These are phyloP conservation scores for Canis aureus DNA, from an alignment of 2,113 vertebrate genomes.

Conservation along the genomic window DNA sequence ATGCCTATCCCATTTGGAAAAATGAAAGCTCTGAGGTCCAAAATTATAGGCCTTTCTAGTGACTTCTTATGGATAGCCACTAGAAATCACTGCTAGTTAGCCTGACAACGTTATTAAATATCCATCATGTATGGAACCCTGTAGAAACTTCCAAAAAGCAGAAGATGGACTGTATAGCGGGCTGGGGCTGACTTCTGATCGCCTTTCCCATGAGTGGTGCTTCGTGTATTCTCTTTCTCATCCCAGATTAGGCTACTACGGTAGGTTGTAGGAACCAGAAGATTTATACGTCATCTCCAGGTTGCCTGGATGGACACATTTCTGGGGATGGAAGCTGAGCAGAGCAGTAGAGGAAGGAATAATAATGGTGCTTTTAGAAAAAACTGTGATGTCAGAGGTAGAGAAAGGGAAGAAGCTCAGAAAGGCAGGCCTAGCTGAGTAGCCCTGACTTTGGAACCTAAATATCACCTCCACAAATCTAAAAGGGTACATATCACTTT, in stretches of 20 bases:
- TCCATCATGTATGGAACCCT: not conserved
- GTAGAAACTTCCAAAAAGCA: constrained; percentile 33
- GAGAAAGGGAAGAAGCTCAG: not conserved
- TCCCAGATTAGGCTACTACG: not conserved
- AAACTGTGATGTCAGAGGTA: not conserved
- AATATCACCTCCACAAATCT: not conserved
- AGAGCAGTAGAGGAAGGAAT: not conserved
- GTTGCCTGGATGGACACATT: not conserved
- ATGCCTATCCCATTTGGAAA: constrained; percentile 1
- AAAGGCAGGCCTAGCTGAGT: not conserved
- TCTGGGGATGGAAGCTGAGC: not conserved
- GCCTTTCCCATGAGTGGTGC: not conserved
- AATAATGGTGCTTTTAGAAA: not conserved
- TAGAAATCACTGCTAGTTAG: constrained; percentile 66
- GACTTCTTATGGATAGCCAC: not conserved
- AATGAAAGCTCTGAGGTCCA: constrained; percentile 29
- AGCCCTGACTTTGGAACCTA: not conserved
- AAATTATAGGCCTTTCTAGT: constrained; percentile 25
- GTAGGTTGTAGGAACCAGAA: not conserved
- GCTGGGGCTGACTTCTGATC: not conserved
- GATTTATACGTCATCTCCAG: not conserved
- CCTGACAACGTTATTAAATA: constrained; percentile 20
- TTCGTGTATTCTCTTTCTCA: not conserved
- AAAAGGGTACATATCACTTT: not conserved
- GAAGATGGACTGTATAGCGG: not conserved